These are phyloP conservation scores for Lordiphosa clarofinis DNA, from an alignment of 1,140 invertebrate species.

Conservation along the genomic window DNA sequence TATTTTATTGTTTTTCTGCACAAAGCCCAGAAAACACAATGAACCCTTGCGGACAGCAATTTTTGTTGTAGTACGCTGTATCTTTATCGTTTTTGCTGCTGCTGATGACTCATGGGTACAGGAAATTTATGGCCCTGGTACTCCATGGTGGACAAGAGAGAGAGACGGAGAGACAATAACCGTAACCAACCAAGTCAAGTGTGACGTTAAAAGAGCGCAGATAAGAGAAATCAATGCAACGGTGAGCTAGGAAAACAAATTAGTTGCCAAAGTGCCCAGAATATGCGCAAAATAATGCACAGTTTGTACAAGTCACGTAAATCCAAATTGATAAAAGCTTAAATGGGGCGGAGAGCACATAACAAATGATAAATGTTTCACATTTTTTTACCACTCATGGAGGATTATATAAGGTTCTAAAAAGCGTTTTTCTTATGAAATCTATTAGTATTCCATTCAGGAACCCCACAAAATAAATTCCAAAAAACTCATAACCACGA, in stretches of 20 bases:
- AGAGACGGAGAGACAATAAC: conserved; percentile 5
- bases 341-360: conserved; percentile 31
- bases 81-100: conserved; percentile 50
- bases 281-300: conserved; percentile 55
- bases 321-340: conserved; percentile 53
- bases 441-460: conserved; percentile 5
- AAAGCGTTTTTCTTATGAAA: conserved; percentile 17
- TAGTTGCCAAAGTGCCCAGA: conserved; percentile 6
- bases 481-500: conserved; percentile 31
- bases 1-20: too few relatives aligned
- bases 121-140: conserved; percentile 50
- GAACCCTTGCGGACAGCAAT: conserved; percentile 25
- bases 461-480: neutral
- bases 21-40: conserved; percentile 2
- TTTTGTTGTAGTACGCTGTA: conserved; percentile 43
- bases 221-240: neutral
- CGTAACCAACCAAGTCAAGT: conserved; percentile 11
- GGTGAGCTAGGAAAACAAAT: conserved; percentile 10
- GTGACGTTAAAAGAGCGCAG: conserved; percentile 10
- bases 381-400: conserved; percentile 18
- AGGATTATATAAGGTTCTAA: conserved; percentile 18
- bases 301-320: conserved; percentile 68
- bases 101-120: conserved; percentile 53
- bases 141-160: conserved; percentile 22
- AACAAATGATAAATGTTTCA: conserved; percentile 49